A percentile compares a stretch with the other conserved stretches of the same genome.
phyloP scores from a whole-genome alignment of 37 sponge, comb jelly and placozoan genomes.

The Bolinopsis microptera region DNA sequence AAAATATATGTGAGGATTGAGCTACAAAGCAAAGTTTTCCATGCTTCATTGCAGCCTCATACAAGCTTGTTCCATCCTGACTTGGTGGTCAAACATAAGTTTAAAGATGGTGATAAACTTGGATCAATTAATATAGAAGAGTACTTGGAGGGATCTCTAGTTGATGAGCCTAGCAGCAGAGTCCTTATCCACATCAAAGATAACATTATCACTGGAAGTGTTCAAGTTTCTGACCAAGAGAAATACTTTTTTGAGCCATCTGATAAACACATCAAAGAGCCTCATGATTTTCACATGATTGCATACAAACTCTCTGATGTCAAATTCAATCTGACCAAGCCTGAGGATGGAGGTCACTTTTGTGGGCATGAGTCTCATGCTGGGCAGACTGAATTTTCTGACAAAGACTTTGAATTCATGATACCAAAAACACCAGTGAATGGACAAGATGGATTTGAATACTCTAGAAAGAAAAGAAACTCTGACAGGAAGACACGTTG shows the following conservation, averaged over 20 bases:
- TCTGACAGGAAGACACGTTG: constrained; percentile 65
- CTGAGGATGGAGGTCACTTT: background rate
- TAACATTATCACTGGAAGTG: constrained; percentile 9
- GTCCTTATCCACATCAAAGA: constrained; percentile 19
- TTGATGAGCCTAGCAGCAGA: constrained; percentile 34
- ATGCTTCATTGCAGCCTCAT: constrained; percentile 44
- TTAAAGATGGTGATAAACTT: background rate
- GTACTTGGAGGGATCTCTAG: constrained; percentile 7
- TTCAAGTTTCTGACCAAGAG: background rate
- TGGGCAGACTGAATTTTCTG: background rate
- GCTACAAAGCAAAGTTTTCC: background rate
- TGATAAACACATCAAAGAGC: constrained; percentile 66
- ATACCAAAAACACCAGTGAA: background rate
- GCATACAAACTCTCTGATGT: constrained; percentile 73
- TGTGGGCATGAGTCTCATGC: constrained; percentile 20
- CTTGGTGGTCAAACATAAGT: background rate
- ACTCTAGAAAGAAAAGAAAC: background rate
- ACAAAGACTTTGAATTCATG: constrained; percentile 30
- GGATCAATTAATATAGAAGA: constrained; percentile 25
- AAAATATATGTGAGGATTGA: constrained; percentile 35
- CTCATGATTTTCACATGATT: constrained; percentile 81
- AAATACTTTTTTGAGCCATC: constrained; percentile 70
- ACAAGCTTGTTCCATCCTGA: constrained; percentile 42
- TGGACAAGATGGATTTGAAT: background rate
- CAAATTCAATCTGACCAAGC: constrained; percentile 64